Conservation (phyloP, 2,113 vertebrate species). For the Shinisaurus crocodilurus region DNA sequence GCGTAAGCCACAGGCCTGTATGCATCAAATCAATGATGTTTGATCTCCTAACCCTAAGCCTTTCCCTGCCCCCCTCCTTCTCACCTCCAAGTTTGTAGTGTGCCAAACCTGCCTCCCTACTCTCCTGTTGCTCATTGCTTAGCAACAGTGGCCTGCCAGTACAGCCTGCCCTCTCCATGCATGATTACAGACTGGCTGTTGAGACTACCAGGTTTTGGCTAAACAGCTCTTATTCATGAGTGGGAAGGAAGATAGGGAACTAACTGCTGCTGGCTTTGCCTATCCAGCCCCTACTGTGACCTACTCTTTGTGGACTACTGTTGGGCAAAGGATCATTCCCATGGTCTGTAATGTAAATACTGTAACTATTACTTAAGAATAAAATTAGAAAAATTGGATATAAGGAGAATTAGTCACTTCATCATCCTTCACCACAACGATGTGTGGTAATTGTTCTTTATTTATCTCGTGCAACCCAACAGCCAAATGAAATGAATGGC, state of each 20-base stretch:
- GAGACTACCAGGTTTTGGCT: not conserved
- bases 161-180: not conserved
- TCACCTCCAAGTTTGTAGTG: not conserved
- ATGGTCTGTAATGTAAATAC: not conserved
- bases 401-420: slow-evolving; percentile 18
- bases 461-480: slow-evolving; percentile 57
- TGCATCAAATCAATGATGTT: too few species aligned
- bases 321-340: not conserved
- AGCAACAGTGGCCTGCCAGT: not conserved
- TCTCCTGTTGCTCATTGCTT: not conserved
- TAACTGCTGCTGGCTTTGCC: not conserved
- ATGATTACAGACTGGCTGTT: not conserved
- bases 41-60: not conserved
- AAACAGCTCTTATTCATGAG: not conserved
- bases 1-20: too few species aligned
- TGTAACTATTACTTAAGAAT: not conserved
- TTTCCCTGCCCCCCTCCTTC: not conserved
- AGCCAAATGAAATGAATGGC: slow-evolving; percentile 56
- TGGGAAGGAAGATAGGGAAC: not conserved
- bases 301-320: not conserved
- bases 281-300: not conserved
- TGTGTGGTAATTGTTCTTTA: slow-evolving; percentile 40
- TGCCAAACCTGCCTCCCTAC: not conserved
- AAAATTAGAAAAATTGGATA: not conserved
- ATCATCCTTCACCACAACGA: slow-evolving; percentile 27